Evolutionary conservation across 1,140 invertebrate genomes (phyloP), one percentile per base, ranked within the genome.

Genomic region (Cepaea nemoralis): DNA sequence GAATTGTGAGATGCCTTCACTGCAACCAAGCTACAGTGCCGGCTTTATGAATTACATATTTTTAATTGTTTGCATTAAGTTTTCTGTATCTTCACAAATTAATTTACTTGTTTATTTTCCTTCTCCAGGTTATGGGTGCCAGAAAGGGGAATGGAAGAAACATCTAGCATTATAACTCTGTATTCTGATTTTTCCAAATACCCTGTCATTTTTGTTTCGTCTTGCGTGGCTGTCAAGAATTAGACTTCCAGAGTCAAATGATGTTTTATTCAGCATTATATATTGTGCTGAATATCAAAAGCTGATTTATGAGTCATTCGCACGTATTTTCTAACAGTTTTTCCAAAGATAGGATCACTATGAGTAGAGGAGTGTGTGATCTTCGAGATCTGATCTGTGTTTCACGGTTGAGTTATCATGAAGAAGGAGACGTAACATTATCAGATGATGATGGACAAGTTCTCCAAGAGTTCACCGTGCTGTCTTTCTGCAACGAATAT

Each of bases 281-380:
- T 80, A 59, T 73, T 8, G 50, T 67, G n/a, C n/a, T n/a, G n/a
- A n/a, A n/a, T n/a, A n/a, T n/a, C n/a, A n/a, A n/a, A n/a, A n/a
- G n/a, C n/a, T n/a, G n/a, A n/a, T n/a, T n/a, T n/a, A n/a, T n/a
- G n/a, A n/a, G n/a, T n/a, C n/a, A n/a, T n/a, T n/a, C n/a, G n/a
- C n/a, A n/a, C n/a, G n/a, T n/a, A n/a, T n/a, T n/a, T n/a, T n/a
- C n/a, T 73, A 27, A 19, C 27, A 24, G 10, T 35, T 35, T 0
- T 27, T n/a, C 14, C 33, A 35, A 35, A 75, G 73, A 48, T 3
- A 12, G 12, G 12, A 3, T 48, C 31, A 77, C 48, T 82, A 91
- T 91, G 90, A 90, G 89, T 84, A 81, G 90, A 82, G 88, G 90
- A 83, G 86, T 91, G 27, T 81, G 86, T 78, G 90, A 91, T 80